Conservation (phyloP, 2,113 vertebrate genomes). For the Urocolius indicus region DNA sequence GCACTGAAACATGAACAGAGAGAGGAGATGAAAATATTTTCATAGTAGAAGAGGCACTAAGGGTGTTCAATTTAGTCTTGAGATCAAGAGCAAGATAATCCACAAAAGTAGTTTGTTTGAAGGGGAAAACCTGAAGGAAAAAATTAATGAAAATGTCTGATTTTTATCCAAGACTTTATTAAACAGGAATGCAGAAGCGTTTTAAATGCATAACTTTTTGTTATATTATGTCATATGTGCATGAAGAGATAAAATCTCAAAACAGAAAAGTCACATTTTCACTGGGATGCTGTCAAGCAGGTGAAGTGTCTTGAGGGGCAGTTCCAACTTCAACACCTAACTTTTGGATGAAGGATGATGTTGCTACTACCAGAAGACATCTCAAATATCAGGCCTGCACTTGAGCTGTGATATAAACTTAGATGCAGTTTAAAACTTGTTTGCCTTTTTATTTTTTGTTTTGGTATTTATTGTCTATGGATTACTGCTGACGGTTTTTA, state of each 20-base stretch:
- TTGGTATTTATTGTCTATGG: not conserved
- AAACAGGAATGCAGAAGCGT: not conserved
- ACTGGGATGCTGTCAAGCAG: not conserved
- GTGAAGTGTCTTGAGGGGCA: not conserved
- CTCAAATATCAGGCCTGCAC: not conserved
- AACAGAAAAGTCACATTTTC: not conserved
- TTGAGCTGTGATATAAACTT: not conserved
- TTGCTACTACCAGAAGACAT: not conserved
- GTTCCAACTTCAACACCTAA: not conserved
- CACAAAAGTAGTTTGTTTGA: not conserved
- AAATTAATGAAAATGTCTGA: not conserved
- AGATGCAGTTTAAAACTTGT: not conserved
- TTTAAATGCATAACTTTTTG: not conserved
- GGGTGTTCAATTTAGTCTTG: not conserved
- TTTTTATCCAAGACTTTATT: not conserved
- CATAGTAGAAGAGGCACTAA: not conserved
- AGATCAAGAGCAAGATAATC: not conserved
- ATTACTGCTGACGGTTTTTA: not conserved
- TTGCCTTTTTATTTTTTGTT: not conserved
- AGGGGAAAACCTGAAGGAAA: not conserved
- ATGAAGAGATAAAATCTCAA: not conserved
- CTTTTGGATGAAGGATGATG: not conserved
- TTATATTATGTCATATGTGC: not conserved
- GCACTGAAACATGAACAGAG: not conserved
- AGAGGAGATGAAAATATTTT: not conserved